Evolutionary conservation across 2,797 vertebrate species (phyloP), one percentile per base, ranked within the genome.

Genomic region (Paramormyrops hopkinsi): DNA sequence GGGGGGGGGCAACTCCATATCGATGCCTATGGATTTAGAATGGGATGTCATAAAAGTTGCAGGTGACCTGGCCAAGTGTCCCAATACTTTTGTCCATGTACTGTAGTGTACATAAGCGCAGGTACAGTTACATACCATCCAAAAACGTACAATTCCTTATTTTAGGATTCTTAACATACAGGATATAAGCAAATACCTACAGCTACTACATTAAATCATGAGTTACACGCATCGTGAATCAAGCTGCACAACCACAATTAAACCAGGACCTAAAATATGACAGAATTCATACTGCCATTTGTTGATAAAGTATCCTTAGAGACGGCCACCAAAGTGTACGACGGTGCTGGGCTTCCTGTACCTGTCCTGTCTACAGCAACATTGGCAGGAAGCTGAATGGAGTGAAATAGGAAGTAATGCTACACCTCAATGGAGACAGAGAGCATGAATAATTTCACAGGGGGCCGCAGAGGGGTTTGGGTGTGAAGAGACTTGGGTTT

Each of bases 361-460:
- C 37, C 19, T 8, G 73, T n/a, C 19, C 73, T 44, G 76, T 46
- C 41, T n/a, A 46, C 17, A 82, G 76, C 41, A n/a, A 41, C 33
- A 46, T 19, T 1, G 41, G 76, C 76, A n/a, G 41, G 76, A 82
- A 82, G 33, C 41, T 82, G 37, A 82, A 46, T 46, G 19, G 19
- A 82, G 82, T 3, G 46, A 41, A 29, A 90, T 33, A 82, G 86
- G 44, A 85, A 56, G 88, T 83, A 89, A 91, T 46, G 53, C 44
- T 86, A 84, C 53, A 88, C 88, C 82, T 88, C 62, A 11, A 50
- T 54, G 62, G 69, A 83, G n/a, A 76, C 82, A 37, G 11, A 12
- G 25, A 37, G 25, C 54, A 89, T 88, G 51, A 89, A 89, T 88
- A 89, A 90, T 89, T 86, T 46, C 69, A 11, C 50, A 25, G 48